A percentile compares a stretch with the other conserved stretches of the same genome.
phyloP scores from a whole-genome alignment of 2,113 vertebrate species.

The Channa maculata region DNA sequence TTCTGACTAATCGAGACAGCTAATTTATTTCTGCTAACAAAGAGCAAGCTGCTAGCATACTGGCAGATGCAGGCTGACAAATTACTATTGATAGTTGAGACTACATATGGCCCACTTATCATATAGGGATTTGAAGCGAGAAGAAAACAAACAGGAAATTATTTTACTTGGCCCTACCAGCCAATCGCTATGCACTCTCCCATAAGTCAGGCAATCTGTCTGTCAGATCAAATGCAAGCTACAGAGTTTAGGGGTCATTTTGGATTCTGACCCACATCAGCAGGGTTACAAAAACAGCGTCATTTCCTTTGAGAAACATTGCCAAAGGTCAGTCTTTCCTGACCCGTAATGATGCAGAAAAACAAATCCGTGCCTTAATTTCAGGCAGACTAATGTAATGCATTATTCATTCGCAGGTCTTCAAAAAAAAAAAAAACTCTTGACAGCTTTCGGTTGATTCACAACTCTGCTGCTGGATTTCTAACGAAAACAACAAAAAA shows the following conservation, averaged over 20 bases:
- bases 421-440: background rate
- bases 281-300: background rate
- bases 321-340: background rate
- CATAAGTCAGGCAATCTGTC: background rate
- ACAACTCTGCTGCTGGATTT: background rate
- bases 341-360: background rate
- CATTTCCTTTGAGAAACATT: background rate
- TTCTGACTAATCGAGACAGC: background rate
- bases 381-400: background rate
- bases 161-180: background rate
- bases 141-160: background rate
- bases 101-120: background rate
- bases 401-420: conserved; percentile 25
- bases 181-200: background rate
- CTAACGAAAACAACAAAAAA: conserved; percentile 10
- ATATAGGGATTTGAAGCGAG: background rate
- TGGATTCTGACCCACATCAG: background rate
- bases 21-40: background rate
- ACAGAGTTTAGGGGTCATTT: background rate
- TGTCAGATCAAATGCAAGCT: background rate
- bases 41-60: background rate
- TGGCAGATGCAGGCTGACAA: background rate
- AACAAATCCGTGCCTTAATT: conserved; percentile 7
- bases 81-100: background rate
- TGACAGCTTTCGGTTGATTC: conserved; percentile 17